These are phyloP conservation scores for Poecilia wingei DNA, from an alignment of 2,797 vertebrate species.

Conservation along the genomic window DNA sequence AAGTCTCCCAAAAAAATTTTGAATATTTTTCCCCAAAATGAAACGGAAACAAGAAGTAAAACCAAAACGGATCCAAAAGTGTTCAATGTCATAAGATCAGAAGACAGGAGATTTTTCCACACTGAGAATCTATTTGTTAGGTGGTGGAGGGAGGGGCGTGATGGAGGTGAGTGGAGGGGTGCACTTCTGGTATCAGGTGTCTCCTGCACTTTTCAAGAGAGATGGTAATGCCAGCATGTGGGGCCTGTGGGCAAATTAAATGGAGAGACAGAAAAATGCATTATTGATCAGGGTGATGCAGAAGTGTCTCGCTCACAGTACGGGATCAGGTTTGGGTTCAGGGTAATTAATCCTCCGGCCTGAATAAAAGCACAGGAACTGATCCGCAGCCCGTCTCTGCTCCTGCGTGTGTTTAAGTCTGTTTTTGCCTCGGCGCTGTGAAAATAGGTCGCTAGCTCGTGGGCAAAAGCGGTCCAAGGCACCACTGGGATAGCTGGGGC, in stretches of 20 bases:
- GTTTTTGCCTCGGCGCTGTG: slow-evolving; percentile 56
- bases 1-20: slow-evolving; percentile 13
- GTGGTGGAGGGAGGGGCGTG: slow-evolving; percentile 44
- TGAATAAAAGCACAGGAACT: slow-evolving; percentile 73
- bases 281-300: slow-evolving; percentile 82
- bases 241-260: slow-evolving; percentile 81
- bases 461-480: slow-evolving; percentile 60
- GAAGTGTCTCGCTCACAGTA: slow-evolving; percentile 79
- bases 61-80: slow-evolving; percentile 51
- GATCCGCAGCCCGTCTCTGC: slow-evolving; percentile 44
- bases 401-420: slow-evolving; percentile 54
- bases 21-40: not conserved
- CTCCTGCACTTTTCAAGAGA: slow-evolving; percentile 68
- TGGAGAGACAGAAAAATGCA: slow-evolving; percentile 85
- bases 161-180: slow-evolving; percentile 53
- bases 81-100: slow-evolving; percentile 39
- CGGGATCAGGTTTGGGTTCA: slow-evolving; percentile 75
- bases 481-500: slow-evolving; percentile 53
- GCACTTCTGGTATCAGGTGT: slow-evolving; percentile 75
- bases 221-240: slow-evolving; percentile 66
- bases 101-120: slow-evolving; percentile 39
- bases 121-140: slow-evolving; percentile 75
- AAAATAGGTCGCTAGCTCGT: slow-evolving; percentile 80
- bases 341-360: slow-evolving; percentile 83
- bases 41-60: slow-evolving; percentile 48